A percentile compares a stretch with the other conserved stretches of the same genome.
Conservation (phyloP, 2,113 vertebrate genomes). For the Aphyosemion australe region DNA sequence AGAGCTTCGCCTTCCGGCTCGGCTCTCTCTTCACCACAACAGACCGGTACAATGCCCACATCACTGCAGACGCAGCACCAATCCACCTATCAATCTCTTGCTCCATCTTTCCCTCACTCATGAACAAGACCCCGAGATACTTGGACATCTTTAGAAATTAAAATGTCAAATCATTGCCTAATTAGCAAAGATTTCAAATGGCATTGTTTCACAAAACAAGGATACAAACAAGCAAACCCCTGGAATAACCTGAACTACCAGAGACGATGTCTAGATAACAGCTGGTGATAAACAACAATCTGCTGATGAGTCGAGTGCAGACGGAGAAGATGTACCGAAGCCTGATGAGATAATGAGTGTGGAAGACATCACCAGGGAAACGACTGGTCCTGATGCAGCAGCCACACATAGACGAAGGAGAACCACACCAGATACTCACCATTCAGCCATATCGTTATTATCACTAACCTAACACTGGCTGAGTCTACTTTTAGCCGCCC, state of each 20-base stretch:
- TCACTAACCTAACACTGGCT: not conserved
- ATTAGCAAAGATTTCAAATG: too few relatives aligned
- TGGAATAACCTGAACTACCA: not conserved
- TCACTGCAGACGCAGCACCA: too few relatives aligned
- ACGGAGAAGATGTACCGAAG: not conserved
- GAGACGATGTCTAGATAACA: not conserved
- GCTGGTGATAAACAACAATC: conserved; percentile 1
- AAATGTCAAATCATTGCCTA: too few relatives aligned
- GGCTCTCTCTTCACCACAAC: too few relatives aligned
- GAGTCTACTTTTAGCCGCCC: too few relatives aligned
- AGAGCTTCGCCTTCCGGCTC: too few relatives aligned
- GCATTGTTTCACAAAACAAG: not conserved
- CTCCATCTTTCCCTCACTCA: too few relatives aligned
- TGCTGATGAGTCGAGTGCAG: not conserved
- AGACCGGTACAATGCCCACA: too few relatives aligned
- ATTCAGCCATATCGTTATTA: not conserved
- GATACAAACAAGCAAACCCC: not conserved
- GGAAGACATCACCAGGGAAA: conserved; percentile 5
- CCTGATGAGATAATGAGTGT: conserved; percentile 9
- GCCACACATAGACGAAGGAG: not conserved
- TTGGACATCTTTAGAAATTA: too few relatives aligned
- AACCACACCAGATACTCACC: not conserved
- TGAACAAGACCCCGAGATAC: too few relatives aligned
- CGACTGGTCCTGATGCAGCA: not conserved
- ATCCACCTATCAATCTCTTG: too few relatives aligned